phyloP scores from a whole-genome alignment of 2,113 vertebrate genomes.

The Brachyistius frenatus region DNA sequence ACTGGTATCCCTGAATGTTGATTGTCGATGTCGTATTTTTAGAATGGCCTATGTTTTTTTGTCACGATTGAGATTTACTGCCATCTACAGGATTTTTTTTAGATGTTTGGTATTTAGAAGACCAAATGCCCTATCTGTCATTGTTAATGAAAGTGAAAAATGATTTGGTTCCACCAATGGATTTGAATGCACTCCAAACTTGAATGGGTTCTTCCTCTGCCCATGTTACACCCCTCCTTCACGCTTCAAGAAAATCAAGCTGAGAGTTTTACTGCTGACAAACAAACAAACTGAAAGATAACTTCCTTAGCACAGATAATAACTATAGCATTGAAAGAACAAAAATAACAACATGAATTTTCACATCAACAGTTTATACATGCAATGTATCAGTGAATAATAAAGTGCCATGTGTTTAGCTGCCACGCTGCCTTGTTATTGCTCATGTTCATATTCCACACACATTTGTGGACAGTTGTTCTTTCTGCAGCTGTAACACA shows the following conservation, averaged over 20 bases:
- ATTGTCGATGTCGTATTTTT: not conserved
- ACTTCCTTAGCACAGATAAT: not conserved
- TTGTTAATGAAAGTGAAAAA: no score
- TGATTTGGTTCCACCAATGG: no score
- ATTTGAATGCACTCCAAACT: not conserved
- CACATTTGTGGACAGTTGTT: conserved; percentile 49
- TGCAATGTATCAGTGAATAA: conserved; percentile 7
- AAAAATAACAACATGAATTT: conserved; percentile 6
- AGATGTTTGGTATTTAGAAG: no score
- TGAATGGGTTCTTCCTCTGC: no score
- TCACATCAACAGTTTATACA: conserved; percentile 5
- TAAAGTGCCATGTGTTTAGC: conserved; percentile 12
- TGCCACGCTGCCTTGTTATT: conserved; percentile 47
- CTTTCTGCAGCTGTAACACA: conserved; percentile 44
- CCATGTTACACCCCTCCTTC: no score
- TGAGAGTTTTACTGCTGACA: no score
- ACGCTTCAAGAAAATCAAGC: not conserved
- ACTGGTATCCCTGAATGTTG: not conserved
- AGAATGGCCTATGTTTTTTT: no score
- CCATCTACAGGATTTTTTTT: no score
- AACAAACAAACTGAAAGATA: no score
- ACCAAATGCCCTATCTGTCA: no score
- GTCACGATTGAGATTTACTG: no score
- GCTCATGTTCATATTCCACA: conserved; percentile 42
- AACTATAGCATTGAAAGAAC: not conserved